Conservation (phyloP, 1,140 invertebrate genomes). For the Neodiprion virginianus region DNA sequence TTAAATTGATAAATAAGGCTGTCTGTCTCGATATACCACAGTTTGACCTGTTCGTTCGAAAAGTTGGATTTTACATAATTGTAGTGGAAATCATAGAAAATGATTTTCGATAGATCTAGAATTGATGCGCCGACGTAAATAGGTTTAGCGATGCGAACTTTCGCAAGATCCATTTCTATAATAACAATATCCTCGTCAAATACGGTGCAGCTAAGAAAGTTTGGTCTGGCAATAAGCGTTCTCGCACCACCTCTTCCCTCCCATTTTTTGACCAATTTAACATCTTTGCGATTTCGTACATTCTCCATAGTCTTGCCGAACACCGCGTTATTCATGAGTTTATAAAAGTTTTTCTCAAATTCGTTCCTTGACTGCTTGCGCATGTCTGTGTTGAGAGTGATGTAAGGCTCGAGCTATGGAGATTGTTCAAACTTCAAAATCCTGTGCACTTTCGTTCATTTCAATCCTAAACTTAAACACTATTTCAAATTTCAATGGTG, state of each 20-base stretch:
- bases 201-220: slow-evolving; percentile 37
- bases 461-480: slow-evolving; percentile 43
- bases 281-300: slow-evolving; percentile 43
- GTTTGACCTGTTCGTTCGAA: slow-evolving; percentile 22
- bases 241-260: slow-evolving; percentile 33
- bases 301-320: slow-evolving; percentile 61
- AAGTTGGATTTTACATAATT: slow-evolving; percentile 35
- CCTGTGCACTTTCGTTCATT: slow-evolving; percentile 49
- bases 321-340: slow-evolving; percentile 56
- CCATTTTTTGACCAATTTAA: slow-evolving; percentile 45
- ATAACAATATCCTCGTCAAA: slow-evolving; percentile 37
- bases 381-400: slow-evolving; percentile 50
- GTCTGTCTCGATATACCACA: slow-evolving; percentile 55
- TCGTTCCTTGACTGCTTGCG: slow-evolving; percentile 42
- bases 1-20: slow-evolving; percentile 49
- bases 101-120: slow-evolving; percentile 35
- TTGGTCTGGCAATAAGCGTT: slow-evolving; percentile 42
- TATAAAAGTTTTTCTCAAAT: slow-evolving; percentile 59
- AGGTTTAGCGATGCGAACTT: slow-evolving; percentile 34
- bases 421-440: slow-evolving; percentile 51
- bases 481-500: slow-evolving; percentile 61
- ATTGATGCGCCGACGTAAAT: slow-evolving; percentile 34
- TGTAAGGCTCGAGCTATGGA: slow-evolving; percentile 50
- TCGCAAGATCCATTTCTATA: slow-evolving; percentile 30
- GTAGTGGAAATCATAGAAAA: slow-evolving; percentile 43